Evolutionary conservation across 2,797 vertebrate genomes (phyloP).

Genomic region (Sebastolobus alascanus): DNA sequence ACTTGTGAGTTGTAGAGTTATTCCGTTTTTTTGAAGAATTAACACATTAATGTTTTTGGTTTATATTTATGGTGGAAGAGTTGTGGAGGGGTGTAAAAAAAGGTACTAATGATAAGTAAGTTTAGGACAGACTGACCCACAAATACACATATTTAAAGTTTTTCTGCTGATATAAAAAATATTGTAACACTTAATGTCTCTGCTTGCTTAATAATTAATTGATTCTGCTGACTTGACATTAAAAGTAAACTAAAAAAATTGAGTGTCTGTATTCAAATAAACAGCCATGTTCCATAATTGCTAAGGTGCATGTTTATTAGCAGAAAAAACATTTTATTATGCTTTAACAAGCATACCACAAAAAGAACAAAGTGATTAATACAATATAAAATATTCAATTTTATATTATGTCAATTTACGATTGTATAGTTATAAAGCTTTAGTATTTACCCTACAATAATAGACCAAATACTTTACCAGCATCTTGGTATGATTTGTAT

Average conservation of each 20-base stretch:
- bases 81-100: neutral
- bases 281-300: neutral
- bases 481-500: neutral
- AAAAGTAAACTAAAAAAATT: constrained; percentile 20
- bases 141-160: constrained; percentile 1
- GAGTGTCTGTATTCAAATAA: neutral
- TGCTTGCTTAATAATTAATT: neutral
- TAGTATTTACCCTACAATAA: constrained; percentile 1
- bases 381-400: neutral
- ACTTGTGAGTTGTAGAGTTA: neutral
- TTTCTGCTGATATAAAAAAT: neutral
- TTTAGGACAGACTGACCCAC: neutral
- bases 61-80: neutral
- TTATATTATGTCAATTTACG: neutral
- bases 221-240: neutral
- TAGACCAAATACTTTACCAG: neutral
- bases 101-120: neutral
- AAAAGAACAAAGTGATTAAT: neutral
- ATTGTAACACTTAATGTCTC: neutral
- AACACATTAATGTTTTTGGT: constrained; percentile 4
- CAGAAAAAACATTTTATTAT: constrained; percentile 31
- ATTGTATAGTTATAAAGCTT: neutral
- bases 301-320: constrained; percentile 43
- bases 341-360: constrained; percentile 22
- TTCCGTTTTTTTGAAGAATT: constrained; percentile 3